These are phyloP conservation scores for Incurvaria masculella DNA, from an alignment of 2,888 invertebrate species.

Conservation along the genomic window DNA sequence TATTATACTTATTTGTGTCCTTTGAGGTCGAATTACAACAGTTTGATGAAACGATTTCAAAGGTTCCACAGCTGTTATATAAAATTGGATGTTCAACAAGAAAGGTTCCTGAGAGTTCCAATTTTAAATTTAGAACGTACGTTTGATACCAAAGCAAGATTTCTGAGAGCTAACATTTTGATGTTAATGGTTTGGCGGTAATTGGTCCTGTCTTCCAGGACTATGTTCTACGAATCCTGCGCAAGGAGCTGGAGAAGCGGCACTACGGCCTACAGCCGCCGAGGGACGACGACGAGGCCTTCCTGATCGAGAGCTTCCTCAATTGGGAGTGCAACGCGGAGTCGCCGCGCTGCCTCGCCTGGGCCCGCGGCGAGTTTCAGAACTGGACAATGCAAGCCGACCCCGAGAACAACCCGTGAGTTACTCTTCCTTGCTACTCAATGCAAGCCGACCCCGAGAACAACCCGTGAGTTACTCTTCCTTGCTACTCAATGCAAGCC, in stretches of 20 bases:
- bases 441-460: too few relatives aligned
- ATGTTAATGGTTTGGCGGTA: conserved; percentile 5
- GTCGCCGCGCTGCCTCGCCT: conserved; percentile 49
- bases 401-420: conserved; percentile 43
- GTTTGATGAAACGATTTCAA: too few relatives aligned
- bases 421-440: conserved; percentile 23
- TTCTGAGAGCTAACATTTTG: too few relatives aligned
- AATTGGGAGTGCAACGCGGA: conserved; percentile 59
- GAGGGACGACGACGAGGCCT: conserved; percentile 54
- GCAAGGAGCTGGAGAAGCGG: conserved; percentile 41
- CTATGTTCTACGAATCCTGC: conserved; percentile 38
- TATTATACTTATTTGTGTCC: too few relatives aligned
- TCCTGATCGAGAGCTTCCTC: conserved; percentile 55
- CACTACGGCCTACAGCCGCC: conserved; percentile 47
- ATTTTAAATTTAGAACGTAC: too few relatives aligned
- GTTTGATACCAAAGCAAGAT: background rate
- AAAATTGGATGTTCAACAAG: too few relatives aligned
- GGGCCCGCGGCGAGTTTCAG: conserved; percentile 45
- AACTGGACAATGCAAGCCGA: conserved; percentile 31
- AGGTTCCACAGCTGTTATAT: too few relatives aligned
- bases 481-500: too few relatives aligned
- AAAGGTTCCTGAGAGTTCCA: too few relatives aligned
- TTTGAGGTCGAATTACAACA: too few relatives aligned
- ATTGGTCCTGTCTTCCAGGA: conserved; percentile 27
- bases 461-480: too few relatives aligned